Evolutionary conservation across 2,888 invertebrate species (phyloP).

Genomic region (Helobdella robusta): DNA sequence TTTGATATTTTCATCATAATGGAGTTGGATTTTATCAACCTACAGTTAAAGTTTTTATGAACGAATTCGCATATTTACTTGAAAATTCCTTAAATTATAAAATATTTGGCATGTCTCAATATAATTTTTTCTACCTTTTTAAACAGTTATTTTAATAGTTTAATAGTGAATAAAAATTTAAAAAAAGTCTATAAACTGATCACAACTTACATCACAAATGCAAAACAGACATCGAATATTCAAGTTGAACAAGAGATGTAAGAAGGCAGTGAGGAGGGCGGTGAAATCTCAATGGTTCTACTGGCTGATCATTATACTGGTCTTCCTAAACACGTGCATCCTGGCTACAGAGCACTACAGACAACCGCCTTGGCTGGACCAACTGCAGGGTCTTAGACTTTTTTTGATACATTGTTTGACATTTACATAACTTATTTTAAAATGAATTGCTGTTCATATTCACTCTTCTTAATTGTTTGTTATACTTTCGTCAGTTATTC

Average conservation of each 20-base stretch:
- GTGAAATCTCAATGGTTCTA: constrained; percentile 97
- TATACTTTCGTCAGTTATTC: no score
- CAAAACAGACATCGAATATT: constrained; percentile 40
- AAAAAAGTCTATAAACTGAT: not conserved
- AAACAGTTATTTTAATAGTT: not conserved
- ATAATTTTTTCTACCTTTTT: no score
- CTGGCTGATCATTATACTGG: constrained; percentile 94
- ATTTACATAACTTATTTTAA: not conserved
- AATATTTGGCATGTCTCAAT: no score
- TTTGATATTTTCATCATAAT: no score
- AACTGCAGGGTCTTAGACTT: constrained; percentile 94
- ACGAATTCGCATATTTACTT: no score
- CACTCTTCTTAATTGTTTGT: no score
- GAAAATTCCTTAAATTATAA: no score
- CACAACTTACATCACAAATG: not conserved
- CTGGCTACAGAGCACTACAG: constrained; percentile 92
- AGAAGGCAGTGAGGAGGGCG: constrained; percentile 80
- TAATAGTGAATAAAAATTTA: not conserved
- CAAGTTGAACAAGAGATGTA: constrained; percentile 58
- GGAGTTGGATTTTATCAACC: no score
- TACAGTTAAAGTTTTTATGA: no score
- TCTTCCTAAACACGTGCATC: constrained; percentile 93
- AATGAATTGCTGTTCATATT: not conserved
- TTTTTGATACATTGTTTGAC: not conserved
- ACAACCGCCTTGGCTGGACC: constrained; percentile 85